These are phyloP conservation scores for Xestia xanthographa DNA, from an alignment of 2,888 invertebrate species.

Conservation along the genomic window DNA sequence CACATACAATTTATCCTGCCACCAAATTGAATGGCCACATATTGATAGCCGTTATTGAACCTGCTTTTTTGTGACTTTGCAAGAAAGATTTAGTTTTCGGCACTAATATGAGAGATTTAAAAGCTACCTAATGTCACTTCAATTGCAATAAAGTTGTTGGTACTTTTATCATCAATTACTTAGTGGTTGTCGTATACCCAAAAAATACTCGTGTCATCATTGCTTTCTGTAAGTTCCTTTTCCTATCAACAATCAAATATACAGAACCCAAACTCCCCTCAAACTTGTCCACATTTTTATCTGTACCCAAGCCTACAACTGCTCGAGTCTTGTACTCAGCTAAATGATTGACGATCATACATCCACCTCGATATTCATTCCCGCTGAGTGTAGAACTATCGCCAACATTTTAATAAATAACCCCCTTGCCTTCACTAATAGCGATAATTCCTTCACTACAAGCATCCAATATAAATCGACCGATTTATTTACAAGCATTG, in stretches of 20 bases:
- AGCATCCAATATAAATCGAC: constrained; percentile 71
- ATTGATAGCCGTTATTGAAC: neutral
- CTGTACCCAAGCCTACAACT: constrained; percentile 57
- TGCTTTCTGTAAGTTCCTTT: neutral
- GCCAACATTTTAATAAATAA: constrained; percentile 81
- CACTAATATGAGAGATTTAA: neutral
- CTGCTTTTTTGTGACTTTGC: neutral
- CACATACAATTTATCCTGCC: constrained; percentile 12
- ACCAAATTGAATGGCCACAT: neutral
- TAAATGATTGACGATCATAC: constrained; percentile 79
- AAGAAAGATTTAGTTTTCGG: neutral
- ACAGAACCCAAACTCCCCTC: constrained; percentile 38
- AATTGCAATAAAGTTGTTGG: neutral
- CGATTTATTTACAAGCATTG: constrained; percentile 72
- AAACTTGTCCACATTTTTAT: constrained; percentile 37
- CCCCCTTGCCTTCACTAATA: constrained; percentile 76
- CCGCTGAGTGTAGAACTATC: constrained; percentile 75
- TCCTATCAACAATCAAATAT: neutral
- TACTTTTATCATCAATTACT: neutral
- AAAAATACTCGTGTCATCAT: neutral
- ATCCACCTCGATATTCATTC: constrained; percentile 70
- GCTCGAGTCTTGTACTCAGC: constrained; percentile 56
- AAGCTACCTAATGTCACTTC: neutral
- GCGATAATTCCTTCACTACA: constrained; percentile 85
- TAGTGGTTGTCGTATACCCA: neutral